These are phyloP conservation scores for Zootoca vivipara DNA, from an alignment of 2,113 vertebrate species.

Conservation along the genomic window DNA sequence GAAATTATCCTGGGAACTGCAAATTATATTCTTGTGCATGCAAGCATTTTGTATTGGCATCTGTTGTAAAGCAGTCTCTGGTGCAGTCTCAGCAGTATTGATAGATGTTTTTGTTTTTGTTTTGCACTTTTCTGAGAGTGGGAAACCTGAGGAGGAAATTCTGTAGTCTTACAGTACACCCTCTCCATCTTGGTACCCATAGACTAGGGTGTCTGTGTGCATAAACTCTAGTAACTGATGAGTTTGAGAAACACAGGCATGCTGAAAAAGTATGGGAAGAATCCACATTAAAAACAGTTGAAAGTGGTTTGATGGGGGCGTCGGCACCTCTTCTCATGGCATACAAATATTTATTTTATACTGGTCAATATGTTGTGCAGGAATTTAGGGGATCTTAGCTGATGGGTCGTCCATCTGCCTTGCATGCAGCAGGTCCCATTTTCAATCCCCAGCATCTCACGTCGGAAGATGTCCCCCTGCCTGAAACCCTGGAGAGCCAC, in stretches of 20 bases:
- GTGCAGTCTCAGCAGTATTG: background rate
- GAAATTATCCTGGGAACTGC: conserved; percentile 13
- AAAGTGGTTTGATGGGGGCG: background rate
- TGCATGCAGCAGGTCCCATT: no score
- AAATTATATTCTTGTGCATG: conserved; percentile 27
- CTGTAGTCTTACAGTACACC: background rate
- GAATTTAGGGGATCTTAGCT: background rate
- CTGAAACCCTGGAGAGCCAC: no score
- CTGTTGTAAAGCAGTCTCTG: conserved; percentile 19
- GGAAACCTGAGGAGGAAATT: background rate
- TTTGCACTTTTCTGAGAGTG: background rate
- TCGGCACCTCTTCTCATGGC: background rate
- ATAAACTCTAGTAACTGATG: background rate
- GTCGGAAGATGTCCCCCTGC: no score
- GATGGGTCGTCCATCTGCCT: no score
- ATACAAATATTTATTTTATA: background rate
- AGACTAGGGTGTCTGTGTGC: background rate
- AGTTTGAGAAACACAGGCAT: background rate
- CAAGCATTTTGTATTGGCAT: conserved; percentile 23
- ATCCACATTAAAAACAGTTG: background rate
- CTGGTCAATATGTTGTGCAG: background rate
- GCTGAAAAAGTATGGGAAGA: background rate
- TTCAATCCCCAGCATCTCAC: no score
- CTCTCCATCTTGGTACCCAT: background rate
- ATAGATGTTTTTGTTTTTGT: background rate